Base-by-base conservation (phyloP, 1,140 invertebrate genomes). In the Harlomillsia oculata region DNA sequence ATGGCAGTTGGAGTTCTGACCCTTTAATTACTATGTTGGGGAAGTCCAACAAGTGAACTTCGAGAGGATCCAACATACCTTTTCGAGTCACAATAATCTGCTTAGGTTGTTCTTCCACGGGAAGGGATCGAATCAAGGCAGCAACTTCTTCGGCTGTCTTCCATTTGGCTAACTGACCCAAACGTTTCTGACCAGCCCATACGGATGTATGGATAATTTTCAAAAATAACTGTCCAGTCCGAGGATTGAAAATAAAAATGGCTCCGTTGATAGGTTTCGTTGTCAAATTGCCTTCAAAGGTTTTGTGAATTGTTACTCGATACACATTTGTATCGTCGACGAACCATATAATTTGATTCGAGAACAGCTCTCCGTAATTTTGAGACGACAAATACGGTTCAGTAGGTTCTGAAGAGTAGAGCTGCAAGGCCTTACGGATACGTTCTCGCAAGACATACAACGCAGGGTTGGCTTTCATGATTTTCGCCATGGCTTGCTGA, bases 1-100 rank as follows among this genome's bases (percentile, higher is more conserved):
- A 99, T 1, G 97, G 97, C 60, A 99, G 72, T 74, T 99, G 97
- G 45, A 99, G 73, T 72, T 99, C 96, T 2, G 93, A 97, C 1
- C 95, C 97, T 73, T 99, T 99, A 74, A 99, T 99, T 14, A 99
- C 96, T 73, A 99, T 99, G 71, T 99, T 99, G 0, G 97, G 96
- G 74, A 99, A 99, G 74, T 99, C 97, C 1, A 99, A 78, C 67
- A 99, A 82, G 77, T 99, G 96, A 23, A 99, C 92, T 78, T 99
- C 96, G 36, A 99, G 80, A 1, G 96, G 96, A 81, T 99, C 96
- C 76, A 98, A 87, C 93, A 97, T 97, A 71, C 93, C 94, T 69
- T 99, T 99, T 68, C 97, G 80, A 0, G 97, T 99, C 14, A 99
- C 96, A 73, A 99, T 99, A 69, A 99, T 99, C 74, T 99, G 96